These are phyloP conservation scores for Drosophila cracens DNA, from an alignment of 2,888 invertebrate genomes.

Conservation along the genomic window DNA sequence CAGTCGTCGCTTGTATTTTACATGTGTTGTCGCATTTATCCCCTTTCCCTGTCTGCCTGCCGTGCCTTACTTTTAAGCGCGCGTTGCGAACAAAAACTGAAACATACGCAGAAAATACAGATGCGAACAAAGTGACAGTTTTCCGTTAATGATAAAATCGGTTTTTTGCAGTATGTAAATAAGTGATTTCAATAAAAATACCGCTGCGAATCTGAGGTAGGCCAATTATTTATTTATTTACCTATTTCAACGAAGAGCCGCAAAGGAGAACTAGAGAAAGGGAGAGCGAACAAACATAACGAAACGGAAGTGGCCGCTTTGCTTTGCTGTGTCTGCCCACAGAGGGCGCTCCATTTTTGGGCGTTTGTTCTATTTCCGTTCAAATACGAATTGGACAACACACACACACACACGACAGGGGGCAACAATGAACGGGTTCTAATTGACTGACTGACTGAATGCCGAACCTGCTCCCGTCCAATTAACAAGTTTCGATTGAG, in stretches of 20 bases:
- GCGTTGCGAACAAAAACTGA: slow-evolving; percentile 21
- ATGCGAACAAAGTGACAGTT: slow-evolving; percentile 46
- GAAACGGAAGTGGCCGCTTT: slow-evolving; percentile 57
- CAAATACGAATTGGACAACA: slow-evolving; percentile 51
- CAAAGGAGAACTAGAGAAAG: background rate
- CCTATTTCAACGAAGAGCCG: background rate
- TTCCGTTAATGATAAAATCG: slow-evolving; percentile 36
- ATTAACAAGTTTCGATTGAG: slow-evolving; percentile 78
- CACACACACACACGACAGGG: background rate
- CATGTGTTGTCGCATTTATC: slow-evolving; percentile 59
- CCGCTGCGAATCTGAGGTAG: slow-evolving; percentile 31
- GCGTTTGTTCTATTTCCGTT: slow-evolving; percentile 67
- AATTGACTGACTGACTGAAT: slow-evolving; percentile 66
- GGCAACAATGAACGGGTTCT: slow-evolving; percentile 70
- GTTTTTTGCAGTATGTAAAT: slow-evolving; percentile 24
- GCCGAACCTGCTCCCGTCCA: slow-evolving; percentile 64
- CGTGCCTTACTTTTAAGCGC: slow-evolving; percentile 1
- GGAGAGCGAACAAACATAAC: slow-evolving; percentile 1
- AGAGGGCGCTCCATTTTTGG: slow-evolving; percentile 58
- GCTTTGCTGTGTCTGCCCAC: slow-evolving; percentile 40
- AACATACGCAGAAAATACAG: slow-evolving; percentile 3
- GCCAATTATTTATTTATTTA: slow-evolving; percentile 35
- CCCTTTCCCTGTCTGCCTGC: slow-evolving; percentile 36
- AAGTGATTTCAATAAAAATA: slow-evolving; percentile 46
- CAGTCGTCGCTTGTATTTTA: slow-evolving; percentile 53